phyloP scores from a whole-genome alignment of 2,113 vertebrate species.

The Perca fluviatilis region DNA sequence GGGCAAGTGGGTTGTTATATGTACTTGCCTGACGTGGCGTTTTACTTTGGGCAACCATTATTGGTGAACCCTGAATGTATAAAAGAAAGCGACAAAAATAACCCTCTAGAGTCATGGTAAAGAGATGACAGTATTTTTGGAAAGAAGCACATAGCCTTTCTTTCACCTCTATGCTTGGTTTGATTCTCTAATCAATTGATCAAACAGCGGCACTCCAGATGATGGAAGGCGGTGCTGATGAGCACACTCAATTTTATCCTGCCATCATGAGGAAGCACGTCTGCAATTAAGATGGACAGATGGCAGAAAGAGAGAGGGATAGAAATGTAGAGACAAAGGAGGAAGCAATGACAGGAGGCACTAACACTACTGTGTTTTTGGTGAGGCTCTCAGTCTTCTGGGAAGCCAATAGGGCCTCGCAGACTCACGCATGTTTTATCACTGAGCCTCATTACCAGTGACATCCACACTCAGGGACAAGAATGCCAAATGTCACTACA shows the following conservation, averaged over 20 bases:
- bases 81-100: constrained; percentile 15
- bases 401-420: constrained; percentile 43
- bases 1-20: too few species aligned
- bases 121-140: constrained; percentile 59
- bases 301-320: constrained; percentile 60
- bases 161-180: constrained; percentile 69
- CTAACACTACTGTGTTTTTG: constrained; percentile 50
- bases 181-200: constrained; percentile 76
- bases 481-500: constrained; percentile 71
- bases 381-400: constrained; percentile 47
- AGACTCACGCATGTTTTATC: constrained; percentile 68
- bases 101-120: background rate
- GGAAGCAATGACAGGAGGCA: constrained; percentile 51
- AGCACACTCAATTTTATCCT: constrained; percentile 65
- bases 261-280: constrained; percentile 63
- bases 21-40: too few species aligned
- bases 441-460: constrained; percentile 72
- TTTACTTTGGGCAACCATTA: too few species aligned
- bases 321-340: constrained; percentile 50
- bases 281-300: constrained; percentile 78
- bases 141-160: constrained; percentile 39
- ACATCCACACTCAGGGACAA: constrained; percentile 68
- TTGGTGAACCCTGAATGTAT: background rate
- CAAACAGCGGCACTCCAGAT: constrained; percentile 68
- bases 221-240: constrained; percentile 72